phyloP scores from a whole-genome alignment of 1,140 invertebrate species.

The Tetramorium alpestre region DNA sequence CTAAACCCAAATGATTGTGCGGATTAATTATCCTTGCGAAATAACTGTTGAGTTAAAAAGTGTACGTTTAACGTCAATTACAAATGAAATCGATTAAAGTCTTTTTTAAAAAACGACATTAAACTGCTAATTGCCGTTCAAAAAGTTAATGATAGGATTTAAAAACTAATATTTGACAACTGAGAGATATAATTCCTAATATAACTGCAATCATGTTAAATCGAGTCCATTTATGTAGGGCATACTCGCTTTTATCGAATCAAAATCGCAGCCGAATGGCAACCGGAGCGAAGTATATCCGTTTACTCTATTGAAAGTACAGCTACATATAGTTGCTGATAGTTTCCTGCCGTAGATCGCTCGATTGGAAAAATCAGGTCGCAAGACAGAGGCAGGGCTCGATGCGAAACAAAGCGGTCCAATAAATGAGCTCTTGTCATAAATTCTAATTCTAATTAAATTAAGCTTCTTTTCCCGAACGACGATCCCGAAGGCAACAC shows the following conservation, averaged over 20 bases:
- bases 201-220: neutral
- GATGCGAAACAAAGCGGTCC: constrained; percentile 1
- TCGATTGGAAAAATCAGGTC: constrained; percentile 26
- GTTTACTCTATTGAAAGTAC: constrained; percentile 25
- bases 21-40: neutral
- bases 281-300: constrained; percentile 40
- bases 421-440: neutral
- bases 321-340: neutral
- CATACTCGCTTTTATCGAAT: constrained; percentile 33
- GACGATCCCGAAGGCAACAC: neutral
- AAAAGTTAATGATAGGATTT: neutral
- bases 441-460: constrained; percentile 46
- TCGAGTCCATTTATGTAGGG: neutral
- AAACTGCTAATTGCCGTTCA: neutral
- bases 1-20: neutral
- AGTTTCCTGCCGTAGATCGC: constrained; percentile 64
- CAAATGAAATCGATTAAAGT: neutral
- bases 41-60: neutral
- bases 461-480: neutral
- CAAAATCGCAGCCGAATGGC: constrained; percentile 48
- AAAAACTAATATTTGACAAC: neutral
- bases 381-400: neutral
- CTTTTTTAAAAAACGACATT: neutral
- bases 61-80: neutral
- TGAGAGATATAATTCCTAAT: neutral